Base-by-base conservation (phyloP, 2,888 invertebrate species). In the Chironomus tentans region DNA sequence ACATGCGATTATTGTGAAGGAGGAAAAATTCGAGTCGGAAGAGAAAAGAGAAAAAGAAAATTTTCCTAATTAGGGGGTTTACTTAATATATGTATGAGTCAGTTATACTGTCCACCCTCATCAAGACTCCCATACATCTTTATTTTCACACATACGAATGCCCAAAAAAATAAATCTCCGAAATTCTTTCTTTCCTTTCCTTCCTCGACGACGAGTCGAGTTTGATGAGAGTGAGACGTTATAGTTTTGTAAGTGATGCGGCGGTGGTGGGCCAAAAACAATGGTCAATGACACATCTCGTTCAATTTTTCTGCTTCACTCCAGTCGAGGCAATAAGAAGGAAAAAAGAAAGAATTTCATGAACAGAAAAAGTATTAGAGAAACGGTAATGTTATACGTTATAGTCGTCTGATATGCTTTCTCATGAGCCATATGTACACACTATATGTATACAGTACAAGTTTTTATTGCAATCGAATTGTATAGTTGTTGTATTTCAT, bases 241-340 rank as follows among this genome's bases (percentile, higher is more conserved):
- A 18, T 15, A 56, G 18, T 18, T 56, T 56, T 21, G 62, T 62
- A 62, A 21, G 24, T 21, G 65, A 65, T 56, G 56, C n/a, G 56
- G 21, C 12, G 13, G 3, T 65, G 24, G 65, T 56, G n/a, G n/a
- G 38, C 38, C 38, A 38, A 38, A 72, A 74, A 74, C 74, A 74
- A 74, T 74, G 74, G 74, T 74, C 74, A 74, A 74, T 74, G 74
- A 74, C 74, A 74, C 68, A 62, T 65, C 65, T 46, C 24, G 68
- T 48, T 2, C 12, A 74, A 72, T 74, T 74, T 65, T 61, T 46
- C 46, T 73, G 47, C 38, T 38, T 38, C 65, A 28, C 73, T 71
- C n/a, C 65, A 21, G n/a, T 56, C 56, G 18, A 56, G 2, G 56
- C 18, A 56, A 56, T 15, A 18, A 56, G 56, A 18, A 56, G n/a